Conservation (phyloP, 2,797 vertebrate species). For the Strix occidentalis region DNA sequence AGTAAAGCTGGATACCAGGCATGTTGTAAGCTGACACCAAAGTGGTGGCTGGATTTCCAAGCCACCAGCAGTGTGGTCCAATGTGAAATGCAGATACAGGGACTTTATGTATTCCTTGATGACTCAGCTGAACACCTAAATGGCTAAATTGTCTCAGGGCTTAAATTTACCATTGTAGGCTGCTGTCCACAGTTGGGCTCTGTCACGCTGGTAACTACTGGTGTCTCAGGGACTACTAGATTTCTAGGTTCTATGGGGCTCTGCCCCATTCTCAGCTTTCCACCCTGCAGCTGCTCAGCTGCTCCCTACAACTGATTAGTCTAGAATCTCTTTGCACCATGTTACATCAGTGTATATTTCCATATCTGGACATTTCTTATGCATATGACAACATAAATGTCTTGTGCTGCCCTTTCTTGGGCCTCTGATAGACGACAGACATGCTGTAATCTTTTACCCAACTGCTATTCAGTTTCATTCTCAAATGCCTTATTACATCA, state of each 20-base stretch:
- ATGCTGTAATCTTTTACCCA: not conserved
- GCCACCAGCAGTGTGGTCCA: not conserved
- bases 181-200: fast-evolving
- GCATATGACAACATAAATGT: not conserved
- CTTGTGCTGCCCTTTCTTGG: not conserved
- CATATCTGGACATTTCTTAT: not conserved
- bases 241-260: not conserved
- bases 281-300: not conserved
- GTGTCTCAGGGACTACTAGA: not conserved
- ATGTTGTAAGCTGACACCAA: not conserved
- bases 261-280: not conserved
- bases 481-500: not conserved
- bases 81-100: not conserved
- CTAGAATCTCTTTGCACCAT: not conserved
- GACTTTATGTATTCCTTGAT: not conserved
- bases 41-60: not conserved
- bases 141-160: not conserved
- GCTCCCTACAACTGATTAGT: not conserved
- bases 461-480: not conserved
- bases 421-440: not conserved
- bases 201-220: not conserved
- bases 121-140: not conserved
- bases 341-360: not conserved
- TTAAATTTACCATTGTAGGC: not conserved
- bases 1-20: not conserved